Conservation (phyloP, 2,113 vertebrate genomes). For the Balaenoptera acutorostrata region DNA sequence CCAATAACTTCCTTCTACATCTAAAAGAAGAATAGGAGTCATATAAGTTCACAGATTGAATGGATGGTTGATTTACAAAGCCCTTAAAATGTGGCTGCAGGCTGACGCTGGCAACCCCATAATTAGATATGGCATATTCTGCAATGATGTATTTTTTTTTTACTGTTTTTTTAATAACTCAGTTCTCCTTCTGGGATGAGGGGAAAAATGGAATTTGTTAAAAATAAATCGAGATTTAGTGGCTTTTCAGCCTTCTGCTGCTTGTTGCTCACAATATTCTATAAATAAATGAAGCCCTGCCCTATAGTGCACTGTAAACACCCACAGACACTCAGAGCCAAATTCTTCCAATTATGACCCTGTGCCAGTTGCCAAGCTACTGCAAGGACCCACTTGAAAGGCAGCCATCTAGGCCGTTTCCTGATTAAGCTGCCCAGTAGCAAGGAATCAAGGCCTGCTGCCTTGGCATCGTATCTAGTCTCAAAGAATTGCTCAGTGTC, state of each 20-base stretch:
- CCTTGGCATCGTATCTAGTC: conserved; percentile 2
- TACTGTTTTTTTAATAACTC: conserved; percentile 70
- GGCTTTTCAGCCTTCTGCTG: conserved; percentile 72
- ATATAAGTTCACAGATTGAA: conserved; percentile 71
- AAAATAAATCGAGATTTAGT: conserved; percentile 66
- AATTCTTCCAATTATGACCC: conserved; percentile 73
- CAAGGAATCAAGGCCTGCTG: conserved; percentile 65
- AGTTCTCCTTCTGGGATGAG: conserved; percentile 67
- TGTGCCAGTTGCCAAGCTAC: conserved; percentile 75
- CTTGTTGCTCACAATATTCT: conserved; percentile 66
- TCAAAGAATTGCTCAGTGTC: conserved; percentile 52
- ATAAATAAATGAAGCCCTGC: conserved; percentile 67
- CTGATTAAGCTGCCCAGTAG: conserved; percentile 75
- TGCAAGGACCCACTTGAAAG: conserved; percentile 78
- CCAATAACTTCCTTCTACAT: conserved; percentile 60
- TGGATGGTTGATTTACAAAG: conserved; percentile 66
- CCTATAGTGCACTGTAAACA: conserved; percentile 71
- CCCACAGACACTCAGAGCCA: conserved; percentile 63
- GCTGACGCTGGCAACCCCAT: conserved; percentile 72
- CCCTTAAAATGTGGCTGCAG: conserved; percentile 69
- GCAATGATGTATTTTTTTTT: conserved; percentile 60
- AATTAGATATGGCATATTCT: conserved; percentile 69
- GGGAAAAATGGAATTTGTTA: conserved; percentile 65
- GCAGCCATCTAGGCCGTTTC: conserved; percentile 76
- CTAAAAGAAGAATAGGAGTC: conserved; percentile 68